Base-by-base conservation (phyloP, 1,140 invertebrate genomes). In the Microvelia longipes region DNA sequence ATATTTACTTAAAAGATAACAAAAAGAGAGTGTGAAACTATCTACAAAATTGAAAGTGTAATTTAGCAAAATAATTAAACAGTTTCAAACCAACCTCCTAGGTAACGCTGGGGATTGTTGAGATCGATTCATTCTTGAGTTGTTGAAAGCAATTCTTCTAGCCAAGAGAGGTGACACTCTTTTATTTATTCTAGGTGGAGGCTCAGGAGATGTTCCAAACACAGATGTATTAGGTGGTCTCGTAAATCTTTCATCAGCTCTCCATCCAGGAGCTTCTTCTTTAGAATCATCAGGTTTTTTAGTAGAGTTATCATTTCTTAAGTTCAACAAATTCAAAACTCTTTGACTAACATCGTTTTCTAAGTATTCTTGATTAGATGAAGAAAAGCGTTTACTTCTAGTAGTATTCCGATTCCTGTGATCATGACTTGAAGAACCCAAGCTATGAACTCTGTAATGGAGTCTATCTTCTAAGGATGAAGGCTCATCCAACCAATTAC, bases 61-160 rank as follows among this genome's bases (percentile, higher is more conserved):
- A 50, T 50, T 50, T 11, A 50, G 35, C 19, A 50, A 50, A 50
- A 19, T 11, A 50, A 50, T 50, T 11, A 50, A 11, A 11, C 5
- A 5, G 5, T 50, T 5, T 50, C 5, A 11, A 50, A 50, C 35
- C 19, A 50, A 50, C 35, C 35, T 50, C 19, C 76, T 84, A 84
- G 72, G 84, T 83, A 24, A 11, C 5, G 5, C 11, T 5, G 63
- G n/a, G 11, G 63, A 65, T n/a, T 27, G n/a, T 11, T 65, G 63
- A n/a, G 2, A 24, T 2, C 63, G 63, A 27, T 2, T 24, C n/a
- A 24, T 65, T 65, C n/a, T 65, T 2, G n/a, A 28, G 62, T 71
- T 71, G 60, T 69, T 71, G 65, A 66, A 71, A 15, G 68, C 68
- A 25, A 71, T 71, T 69, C 71, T 60, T 28, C 72, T 66, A 15